Percentiles rank a stretch among this genome's conserved stretches.
Evolutionary conservation across 2,113 vertebrate species (phyloP).

Genomic region (Xenopus laevis): DNA sequence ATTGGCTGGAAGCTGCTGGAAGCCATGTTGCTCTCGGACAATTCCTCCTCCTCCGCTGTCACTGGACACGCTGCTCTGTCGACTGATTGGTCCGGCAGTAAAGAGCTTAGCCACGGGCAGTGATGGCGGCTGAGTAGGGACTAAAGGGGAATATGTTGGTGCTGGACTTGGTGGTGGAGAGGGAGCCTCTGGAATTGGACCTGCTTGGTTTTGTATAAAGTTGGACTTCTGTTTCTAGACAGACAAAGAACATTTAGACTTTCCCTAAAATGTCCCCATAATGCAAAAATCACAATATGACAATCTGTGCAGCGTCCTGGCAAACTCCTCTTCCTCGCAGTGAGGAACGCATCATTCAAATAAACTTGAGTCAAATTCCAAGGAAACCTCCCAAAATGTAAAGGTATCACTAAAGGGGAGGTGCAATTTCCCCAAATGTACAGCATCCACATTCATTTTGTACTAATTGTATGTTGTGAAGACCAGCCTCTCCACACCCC

Average conservation of each 20-base stretch:
- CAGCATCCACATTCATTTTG: too few relatives aligned
- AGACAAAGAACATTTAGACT: background rate
- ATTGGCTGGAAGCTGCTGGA: slow-evolving; percentile 61
- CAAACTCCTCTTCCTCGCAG: too few relatives aligned
- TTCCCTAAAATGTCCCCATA: too few relatives aligned
- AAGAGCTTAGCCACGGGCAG: slow-evolving; percentile 54
- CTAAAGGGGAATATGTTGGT: slow-evolving; percentile 53
- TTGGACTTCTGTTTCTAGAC: slow-evolving; percentile 83
- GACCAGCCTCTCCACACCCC: too few relatives aligned
- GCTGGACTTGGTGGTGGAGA: slow-evolving; percentile 63
- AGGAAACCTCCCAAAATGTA: too few relatives aligned
- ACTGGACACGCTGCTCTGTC: slow-evolving; percentile 75
- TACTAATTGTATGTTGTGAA: too few relatives aligned
- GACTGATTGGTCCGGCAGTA: slow-evolving; percentile 53
- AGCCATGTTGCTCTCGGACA: slow-evolving; percentile 67
- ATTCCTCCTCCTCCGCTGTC: slow-evolving; percentile 63
- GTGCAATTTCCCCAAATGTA: too few relatives aligned
- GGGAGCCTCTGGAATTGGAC: slow-evolving; percentile 56
- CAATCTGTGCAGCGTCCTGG: too few relatives aligned
- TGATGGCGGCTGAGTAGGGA: slow-evolving; percentile 57
- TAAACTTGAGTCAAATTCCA: too few relatives aligned
- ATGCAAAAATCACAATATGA: too few relatives aligned
- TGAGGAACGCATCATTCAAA: too few relatives aligned
- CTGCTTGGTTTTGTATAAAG: slow-evolving; percentile 53
- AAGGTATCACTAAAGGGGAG: too few relatives aligned